These are phyloP conservation scores for Meloidogyne chitwoodi DNA, from an alignment of 1,140 invertebrate genomes.

Conservation along the genomic window DNA sequence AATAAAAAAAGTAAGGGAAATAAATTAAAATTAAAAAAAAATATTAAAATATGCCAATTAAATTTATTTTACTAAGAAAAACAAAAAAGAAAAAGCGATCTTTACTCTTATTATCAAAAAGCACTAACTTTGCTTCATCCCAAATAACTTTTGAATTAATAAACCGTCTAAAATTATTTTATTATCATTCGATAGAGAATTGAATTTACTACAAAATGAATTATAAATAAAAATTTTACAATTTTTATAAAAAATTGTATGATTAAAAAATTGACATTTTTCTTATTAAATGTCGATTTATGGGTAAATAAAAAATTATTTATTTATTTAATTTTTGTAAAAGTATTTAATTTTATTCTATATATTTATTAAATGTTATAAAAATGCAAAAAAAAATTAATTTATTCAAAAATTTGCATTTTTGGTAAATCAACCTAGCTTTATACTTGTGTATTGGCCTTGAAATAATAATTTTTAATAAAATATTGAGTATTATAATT, in stretches of 20 bases:
- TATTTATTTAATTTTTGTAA: too few species aligned
- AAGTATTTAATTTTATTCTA: too few species aligned
- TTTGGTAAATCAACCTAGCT: too few species aligned
- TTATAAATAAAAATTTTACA: neutral
- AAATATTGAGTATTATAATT: too few species aligned
- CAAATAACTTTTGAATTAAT: neutral
- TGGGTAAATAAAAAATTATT: too few species aligned
- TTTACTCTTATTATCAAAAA: neutral
- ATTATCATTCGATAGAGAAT: neutral
- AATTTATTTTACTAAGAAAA: neutral
- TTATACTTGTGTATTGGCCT: too few species aligned
- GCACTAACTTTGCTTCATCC: neutral
- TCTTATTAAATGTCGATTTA: neutral
- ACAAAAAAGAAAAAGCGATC: neutral
- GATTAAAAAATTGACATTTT: neutral
- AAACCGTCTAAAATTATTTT: neutral
- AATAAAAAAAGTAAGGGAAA: neutral
- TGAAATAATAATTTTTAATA: too few species aligned
- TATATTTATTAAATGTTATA: too few species aligned
- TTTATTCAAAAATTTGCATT: too few species aligned
- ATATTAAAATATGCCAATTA: neutral
- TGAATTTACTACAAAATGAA: neutral
- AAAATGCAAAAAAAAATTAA: too few species aligned
- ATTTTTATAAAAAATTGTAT: neutral
- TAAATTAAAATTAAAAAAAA: neutral